Conservation (phyloP, 2,797 vertebrate genomes). For the Pelodytes ibericus region DNA sequence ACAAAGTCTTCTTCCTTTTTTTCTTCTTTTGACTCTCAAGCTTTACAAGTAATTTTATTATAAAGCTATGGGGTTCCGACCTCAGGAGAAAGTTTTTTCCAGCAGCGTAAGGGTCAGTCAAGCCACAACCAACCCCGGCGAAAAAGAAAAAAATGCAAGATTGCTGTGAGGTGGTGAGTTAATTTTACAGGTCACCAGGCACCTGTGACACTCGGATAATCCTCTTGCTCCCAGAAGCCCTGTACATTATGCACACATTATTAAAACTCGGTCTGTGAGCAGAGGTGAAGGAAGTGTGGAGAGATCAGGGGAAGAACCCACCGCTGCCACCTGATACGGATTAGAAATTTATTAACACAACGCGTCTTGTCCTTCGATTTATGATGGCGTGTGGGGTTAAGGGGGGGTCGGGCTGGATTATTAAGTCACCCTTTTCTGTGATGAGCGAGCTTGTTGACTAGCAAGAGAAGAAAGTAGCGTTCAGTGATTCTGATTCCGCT, state of each 20-base stretch:
- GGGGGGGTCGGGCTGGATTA: too few relatives aligned
- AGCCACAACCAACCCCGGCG: too few relatives aligned
- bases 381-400: too few relatives aligned
- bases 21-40: too few relatives aligned
- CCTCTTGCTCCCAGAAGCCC: conserved; percentile 12
- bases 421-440: neutral
- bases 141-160: too few relatives aligned
- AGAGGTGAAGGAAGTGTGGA: conserved; percentile 17
- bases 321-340: conserved; percentile 39
- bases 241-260: conserved; percentile 38
- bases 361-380: conserved; percentile 32
- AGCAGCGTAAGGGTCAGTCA: too few relatives aligned
- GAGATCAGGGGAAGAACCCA: conserved; percentile 10
- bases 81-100: too few relatives aligned
- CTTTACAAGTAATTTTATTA: too few relatives aligned
- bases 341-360: conserved; percentile 42
- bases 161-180: neutral
- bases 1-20: too few relatives aligned
- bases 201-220: conserved; percentile 34
- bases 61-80: too few relatives aligned
- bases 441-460: neutral
- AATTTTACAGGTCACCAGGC: neutral
- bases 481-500: too few relatives aligned
- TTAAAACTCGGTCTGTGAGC: conserved; percentile 30
- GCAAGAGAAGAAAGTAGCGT: too few relatives aligned